Evolutionary conservation across 2,888 invertebrate species (phyloP).

Genomic region (Leptopilina myrica): DNA sequence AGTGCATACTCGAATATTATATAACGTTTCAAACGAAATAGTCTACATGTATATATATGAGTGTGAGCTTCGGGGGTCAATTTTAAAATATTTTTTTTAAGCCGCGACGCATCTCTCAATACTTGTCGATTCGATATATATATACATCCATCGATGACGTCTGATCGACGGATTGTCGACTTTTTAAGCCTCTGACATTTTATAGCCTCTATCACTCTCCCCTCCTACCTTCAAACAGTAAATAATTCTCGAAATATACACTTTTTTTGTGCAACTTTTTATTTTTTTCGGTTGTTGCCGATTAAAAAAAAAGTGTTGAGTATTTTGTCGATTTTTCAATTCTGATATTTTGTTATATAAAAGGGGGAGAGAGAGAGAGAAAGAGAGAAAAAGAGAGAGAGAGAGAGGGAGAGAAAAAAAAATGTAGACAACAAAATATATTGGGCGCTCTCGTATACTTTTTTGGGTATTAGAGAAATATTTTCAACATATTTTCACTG

Average conservation of each 20-base stretch:
- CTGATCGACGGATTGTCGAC: constrained; percentile 75
- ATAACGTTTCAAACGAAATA: constrained; percentile 54
- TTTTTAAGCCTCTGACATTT: constrained; percentile 71
- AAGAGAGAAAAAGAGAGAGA: too few relatives aligned
- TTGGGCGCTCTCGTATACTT: neutral
- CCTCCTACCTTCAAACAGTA: neutral
- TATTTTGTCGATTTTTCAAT: constrained; percentile 62
- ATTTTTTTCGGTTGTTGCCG: constrained; percentile 4
- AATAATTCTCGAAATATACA: constrained; percentile 14
- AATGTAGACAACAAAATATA: constrained; percentile 58
- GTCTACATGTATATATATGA: too few relatives aligned
- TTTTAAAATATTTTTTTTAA: constrained; percentile 68
- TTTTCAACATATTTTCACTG: constrained; percentile 23
- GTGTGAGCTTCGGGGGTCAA: constrained; percentile 51
- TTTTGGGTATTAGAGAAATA: constrained; percentile 39
- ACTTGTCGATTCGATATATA: constrained; percentile 62
- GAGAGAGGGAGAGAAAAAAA: too few relatives aligned
- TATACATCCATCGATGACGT: constrained; percentile 67
- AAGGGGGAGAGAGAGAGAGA: too few relatives aligned
- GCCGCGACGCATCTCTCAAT: constrained; percentile 62
- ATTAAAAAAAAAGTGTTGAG: constrained; percentile 40
- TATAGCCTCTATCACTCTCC: constrained; percentile 9
- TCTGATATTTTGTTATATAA: constrained; percentile 55
- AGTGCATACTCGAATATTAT: constrained; percentile 62
- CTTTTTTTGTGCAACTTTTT: constrained; percentile 19